A percentile compares a stretch with the other conserved stretches of the same genome.
Evolutionary conservation across 2,888 invertebrate species (phyloP).

Genomic region (Machimus atricapillus): DNA sequence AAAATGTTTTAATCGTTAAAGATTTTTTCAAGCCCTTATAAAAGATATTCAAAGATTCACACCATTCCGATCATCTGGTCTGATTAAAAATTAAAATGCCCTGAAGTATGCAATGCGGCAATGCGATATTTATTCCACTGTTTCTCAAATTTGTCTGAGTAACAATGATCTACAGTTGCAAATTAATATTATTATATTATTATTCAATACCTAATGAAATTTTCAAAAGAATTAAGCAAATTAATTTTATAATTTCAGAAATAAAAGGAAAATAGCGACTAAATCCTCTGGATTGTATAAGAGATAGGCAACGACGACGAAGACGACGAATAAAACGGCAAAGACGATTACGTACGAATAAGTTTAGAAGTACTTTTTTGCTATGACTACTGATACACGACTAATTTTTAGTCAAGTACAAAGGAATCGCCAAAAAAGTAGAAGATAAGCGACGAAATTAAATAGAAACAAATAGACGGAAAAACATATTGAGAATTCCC

Average conservation of each 20-base stretch:
- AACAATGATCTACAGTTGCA: too few relatives aligned
- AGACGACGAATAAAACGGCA: neutral
- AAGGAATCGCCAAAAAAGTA: slow-evolving; percentile 27
- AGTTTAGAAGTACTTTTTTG: neutral
- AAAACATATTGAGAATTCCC: slow-evolving; percentile 34
- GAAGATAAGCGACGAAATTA: slow-evolving; percentile 23
- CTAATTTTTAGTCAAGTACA: slow-evolving; percentile 13
- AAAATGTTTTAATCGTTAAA: too few relatives aligned
- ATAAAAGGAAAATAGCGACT: slow-evolving; percentile 10
- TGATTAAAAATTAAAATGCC: neutral
- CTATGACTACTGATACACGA: neutral
- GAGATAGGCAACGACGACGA: neutral
- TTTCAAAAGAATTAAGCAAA: neutral
- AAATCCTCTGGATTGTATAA: slow-evolving; percentile 18
- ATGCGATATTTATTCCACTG: neutral
- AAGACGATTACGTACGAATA: neutral
- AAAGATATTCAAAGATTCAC: neutral
- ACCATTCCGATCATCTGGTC: neutral
- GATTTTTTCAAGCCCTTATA: neutral
- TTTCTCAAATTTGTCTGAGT: neutral
- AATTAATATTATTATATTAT: neutral
- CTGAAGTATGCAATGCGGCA: neutral
- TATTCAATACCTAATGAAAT: neutral
- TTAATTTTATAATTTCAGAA: slow-evolving; percentile 28
- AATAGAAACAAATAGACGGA: neutral